Conservation (phyloP, 2,888 invertebrate species). For the Tricholauxania praeusta region DNA sequence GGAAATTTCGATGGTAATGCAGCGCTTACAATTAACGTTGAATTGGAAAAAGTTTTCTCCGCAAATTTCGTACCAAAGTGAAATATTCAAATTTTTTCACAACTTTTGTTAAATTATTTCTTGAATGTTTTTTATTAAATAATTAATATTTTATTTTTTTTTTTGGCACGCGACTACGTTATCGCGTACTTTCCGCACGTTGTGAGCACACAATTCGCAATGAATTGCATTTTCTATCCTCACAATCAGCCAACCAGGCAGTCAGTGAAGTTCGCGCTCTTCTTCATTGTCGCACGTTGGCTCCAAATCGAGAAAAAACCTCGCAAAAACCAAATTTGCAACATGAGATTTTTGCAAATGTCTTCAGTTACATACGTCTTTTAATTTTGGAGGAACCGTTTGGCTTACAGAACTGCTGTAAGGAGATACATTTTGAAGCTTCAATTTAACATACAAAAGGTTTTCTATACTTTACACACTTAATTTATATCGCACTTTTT, state of each 20-base stretch:
- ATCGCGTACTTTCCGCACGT: conserved; percentile 9
- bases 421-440: no score
- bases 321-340: no score
- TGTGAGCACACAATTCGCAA: conserved; percentile 25
- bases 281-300: neutral
- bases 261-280: neutral
- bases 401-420: no score
- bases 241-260: neutral
- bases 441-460: no score
- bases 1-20: conserved; percentile 27
- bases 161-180: neutral
- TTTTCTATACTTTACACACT: no score
- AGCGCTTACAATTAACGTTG: conserved; percentile 18
- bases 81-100: neutral
- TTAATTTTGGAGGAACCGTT: no score
- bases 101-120: neutral
- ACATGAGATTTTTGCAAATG: no score
- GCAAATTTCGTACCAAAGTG: neutral
- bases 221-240: conserved; percentile 21
- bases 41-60: neutral
- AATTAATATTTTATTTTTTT: neutral
- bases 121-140: neutral
- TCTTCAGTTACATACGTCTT: no score
- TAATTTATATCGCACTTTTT: no score
- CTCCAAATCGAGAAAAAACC: no score